Conservation (phyloP, 2,888 invertebrate genomes). For the Trichopria drosophilae region DNA sequence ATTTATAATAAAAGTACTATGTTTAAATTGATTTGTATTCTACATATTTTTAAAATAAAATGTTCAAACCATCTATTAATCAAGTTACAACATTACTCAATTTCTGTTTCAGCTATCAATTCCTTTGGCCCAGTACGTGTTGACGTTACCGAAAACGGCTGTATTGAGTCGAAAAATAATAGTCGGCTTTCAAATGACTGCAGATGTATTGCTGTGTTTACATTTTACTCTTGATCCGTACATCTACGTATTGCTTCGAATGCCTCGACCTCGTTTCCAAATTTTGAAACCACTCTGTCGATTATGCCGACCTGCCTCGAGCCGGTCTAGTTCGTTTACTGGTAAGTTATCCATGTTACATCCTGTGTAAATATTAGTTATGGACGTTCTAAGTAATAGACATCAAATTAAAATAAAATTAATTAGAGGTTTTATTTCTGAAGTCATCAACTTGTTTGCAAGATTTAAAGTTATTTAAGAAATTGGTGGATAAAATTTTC, state of each 20-base stretch:
- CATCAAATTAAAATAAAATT: too few species aligned
- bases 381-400: not conserved
- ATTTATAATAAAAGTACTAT: too few species aligned
- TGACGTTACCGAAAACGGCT: slow-evolving; percentile 39
- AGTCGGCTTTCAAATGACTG: slow-evolving; percentile 62
- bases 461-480: too few species aligned
- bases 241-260: slow-evolving; percentile 76
- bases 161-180: slow-evolving; percentile 41
- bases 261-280: slow-evolving; percentile 50
- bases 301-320: slow-evolving; percentile 50
- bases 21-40: too few species aligned
- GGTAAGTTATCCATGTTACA: slow-evolving; percentile 36
- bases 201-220: slow-evolving; percentile 75
- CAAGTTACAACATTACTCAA: too few species aligned
- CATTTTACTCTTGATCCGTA: slow-evolving; percentile 85
- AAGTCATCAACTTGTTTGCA: too few species aligned
- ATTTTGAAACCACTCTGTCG: slow-evolving; percentile 52
- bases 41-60: too few species aligned
- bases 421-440: too few species aligned
- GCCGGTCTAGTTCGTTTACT: slow-evolving; percentile 51
- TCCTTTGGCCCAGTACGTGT: slow-evolving; percentile 63
- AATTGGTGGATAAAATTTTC: too few species aligned
- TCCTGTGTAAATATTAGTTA: too few species aligned
- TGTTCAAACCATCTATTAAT: too few species aligned
- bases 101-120: slow-evolving; percentile 65